Conservation (phyloP, 1,140 invertebrate genomes). For the Aricia agestis region DNA sequence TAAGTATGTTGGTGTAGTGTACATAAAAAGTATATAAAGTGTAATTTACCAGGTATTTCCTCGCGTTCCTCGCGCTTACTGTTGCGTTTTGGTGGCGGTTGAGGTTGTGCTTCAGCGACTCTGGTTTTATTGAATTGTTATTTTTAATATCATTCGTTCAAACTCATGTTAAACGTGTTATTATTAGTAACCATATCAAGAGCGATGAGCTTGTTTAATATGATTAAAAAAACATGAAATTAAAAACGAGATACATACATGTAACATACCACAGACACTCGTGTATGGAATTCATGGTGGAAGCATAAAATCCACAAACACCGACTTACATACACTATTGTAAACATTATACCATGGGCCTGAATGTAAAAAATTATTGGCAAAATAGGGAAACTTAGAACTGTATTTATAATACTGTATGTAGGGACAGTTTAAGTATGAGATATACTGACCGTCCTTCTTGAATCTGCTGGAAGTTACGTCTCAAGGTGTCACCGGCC, state of each 20-base stretch:
- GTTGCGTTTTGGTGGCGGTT: conserved; percentile 77
- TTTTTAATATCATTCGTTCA: conserved; percentile 14
- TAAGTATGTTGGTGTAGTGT: neutral
- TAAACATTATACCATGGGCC: neutral
- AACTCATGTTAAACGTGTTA: conserved; percentile 9
- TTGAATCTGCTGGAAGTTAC: conserved; percentile 98
- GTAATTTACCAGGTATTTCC: conserved; percentile 66
- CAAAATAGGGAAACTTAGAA: neutral
- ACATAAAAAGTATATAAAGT: neutral
- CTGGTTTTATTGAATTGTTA: conserved; percentile 36
- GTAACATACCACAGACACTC: neutral
- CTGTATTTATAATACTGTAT: conserved; percentile 13
- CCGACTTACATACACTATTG: conserved; percentile 13
- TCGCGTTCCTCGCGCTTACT: conserved; percentile 74
- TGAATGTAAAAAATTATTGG: neutral
- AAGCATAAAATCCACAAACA: conserved; percentile 12
- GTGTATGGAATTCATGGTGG: neutral
- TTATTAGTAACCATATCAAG: neutral
- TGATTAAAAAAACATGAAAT: conserved; percentile 5
- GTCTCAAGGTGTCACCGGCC: conserved; percentile 92
- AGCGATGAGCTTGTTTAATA: neutral
- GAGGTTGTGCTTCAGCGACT: conserved; percentile 71
- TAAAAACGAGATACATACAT: neutral
- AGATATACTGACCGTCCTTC: conserved; percentile 82
- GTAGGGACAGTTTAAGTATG: neutral